phyloP scores from a whole-genome alignment of 2,797 vertebrate species.

The Rousettus madagascariensis region DNA sequence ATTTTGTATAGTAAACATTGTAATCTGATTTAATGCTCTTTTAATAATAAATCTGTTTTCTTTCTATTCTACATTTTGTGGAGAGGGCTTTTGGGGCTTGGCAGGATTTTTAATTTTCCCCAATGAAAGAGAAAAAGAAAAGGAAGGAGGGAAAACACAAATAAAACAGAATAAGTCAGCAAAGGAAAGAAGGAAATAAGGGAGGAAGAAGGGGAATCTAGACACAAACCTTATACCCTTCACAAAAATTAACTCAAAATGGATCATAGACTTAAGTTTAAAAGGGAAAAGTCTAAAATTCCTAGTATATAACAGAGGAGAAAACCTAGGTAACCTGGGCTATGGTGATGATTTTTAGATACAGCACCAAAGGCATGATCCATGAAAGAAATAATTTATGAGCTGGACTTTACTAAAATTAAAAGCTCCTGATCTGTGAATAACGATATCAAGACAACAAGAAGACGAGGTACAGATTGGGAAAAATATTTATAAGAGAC shows the following conservation, averaged over 20 bases:
- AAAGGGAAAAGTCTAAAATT: not conserved
- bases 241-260: not conserved
- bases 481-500: not conserved
- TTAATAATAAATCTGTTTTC: conserved; percentile 10
- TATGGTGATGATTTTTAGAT: not conserved
- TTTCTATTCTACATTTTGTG: conserved; percentile 14
- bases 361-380: not conserved
- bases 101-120: not conserved
- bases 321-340: not conserved
- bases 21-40: not conserved
- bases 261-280: not conserved
- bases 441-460: not conserved
- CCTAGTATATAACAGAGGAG: not conserved
- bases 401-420: not conserved
- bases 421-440: not conserved
- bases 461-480: not conserved
- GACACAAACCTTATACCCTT: not conserved
- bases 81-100: not conserved
- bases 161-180: not conserved
- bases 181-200: not conserved
- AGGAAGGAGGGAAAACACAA: not conserved
- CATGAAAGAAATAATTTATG: not conserved
- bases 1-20: not conserved
- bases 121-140: not conserved
- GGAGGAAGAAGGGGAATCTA: not conserved